Evolutionary conservation across 2,888 invertebrate genomes (phyloP), one percentile per base, ranked within the genome.

Genomic region (Palloptera scutellata): DNA sequence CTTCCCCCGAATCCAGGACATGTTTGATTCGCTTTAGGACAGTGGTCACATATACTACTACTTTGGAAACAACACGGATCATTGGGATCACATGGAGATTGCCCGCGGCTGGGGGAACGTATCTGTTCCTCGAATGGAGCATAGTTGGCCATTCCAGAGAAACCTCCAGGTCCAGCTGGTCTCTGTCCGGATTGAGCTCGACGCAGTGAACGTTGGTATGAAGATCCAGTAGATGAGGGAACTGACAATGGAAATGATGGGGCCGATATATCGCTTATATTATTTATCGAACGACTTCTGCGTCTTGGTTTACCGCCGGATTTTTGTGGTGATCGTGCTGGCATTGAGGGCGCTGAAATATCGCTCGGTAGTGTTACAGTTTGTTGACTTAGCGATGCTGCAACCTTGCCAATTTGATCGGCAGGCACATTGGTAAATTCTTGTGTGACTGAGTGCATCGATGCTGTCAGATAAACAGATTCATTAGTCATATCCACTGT

Each of bases 111-210:
- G 4, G 55, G 64, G 10, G 68, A 61, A 45, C 69, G 63, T 8
- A 69, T 64, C 59, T 71, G 71, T 51, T 69, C 69, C 11, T 62
- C 55, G 52, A 68, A 71, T 8, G 71, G 69, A 3, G 65, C 66
- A 58, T 69, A 71, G 57, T 71, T 71, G 10, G 69, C 67, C 66
- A 69, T 64, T n/a, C 66, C 61, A 5, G 60, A 67, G 19, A 71
- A 68, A 10, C 63, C 71, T 52, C 52, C 20, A 10, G 61, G 41
- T 19, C 51, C 52, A n/a, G 57, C 57, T 48, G 66, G 57, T 11
- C 4, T 5, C 41, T 20, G 52, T 52, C 62, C 51, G 19, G 52
- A 17, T 8, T 12, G 20, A 10, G 40, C 11, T 10, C 11, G 20
- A 52, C 12, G 15, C 30, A 5, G 41, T 19, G 66, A 45, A 58